These are phyloP conservation scores for Zophobas morio DNA, from an alignment of 1,140 invertebrate genomes.

Conservation along the genomic window DNA sequence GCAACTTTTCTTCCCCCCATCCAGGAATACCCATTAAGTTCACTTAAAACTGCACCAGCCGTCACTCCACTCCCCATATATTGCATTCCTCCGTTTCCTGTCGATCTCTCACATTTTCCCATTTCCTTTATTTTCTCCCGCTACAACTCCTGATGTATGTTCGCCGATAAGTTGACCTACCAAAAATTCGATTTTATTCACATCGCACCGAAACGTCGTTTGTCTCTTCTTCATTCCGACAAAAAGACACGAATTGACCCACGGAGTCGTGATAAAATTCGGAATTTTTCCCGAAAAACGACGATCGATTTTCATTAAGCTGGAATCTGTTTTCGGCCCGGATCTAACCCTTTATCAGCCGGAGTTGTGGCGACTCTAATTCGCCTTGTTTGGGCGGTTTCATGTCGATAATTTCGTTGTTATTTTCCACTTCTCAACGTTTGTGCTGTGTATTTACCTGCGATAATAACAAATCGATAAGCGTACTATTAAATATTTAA, in stretches of 20 bases:
- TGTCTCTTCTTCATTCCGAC: background rate
- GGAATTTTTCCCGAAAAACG: background rate
- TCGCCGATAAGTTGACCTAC: background rate
- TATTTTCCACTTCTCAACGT: constrained; percentile 4
- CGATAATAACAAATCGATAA: constrained; percentile 15
- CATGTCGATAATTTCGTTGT: background rate
- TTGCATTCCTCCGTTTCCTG: background rate
- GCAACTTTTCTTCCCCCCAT: background rate
- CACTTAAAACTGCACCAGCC: background rate
- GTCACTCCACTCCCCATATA: background rate
- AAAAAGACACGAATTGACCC: background rate
- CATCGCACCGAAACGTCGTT: background rate
- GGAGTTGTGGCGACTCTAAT: background rate
- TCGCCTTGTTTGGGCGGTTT: background rate
- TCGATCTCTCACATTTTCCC: background rate
- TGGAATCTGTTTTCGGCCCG: background rate
- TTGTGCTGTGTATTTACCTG: background rate
- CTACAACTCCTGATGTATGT: background rate
- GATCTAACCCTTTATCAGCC: background rate
- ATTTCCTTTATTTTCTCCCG: background rate
- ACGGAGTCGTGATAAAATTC: background rate
- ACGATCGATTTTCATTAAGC: constrained; percentile 1
- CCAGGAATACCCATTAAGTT: background rate
- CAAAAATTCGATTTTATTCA: constrained; percentile 1
- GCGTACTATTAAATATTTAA: background rate